Base-by-base conservation (phyloP, 2,113 vertebrate species). In the Ictalurus furcatus region DNA sequence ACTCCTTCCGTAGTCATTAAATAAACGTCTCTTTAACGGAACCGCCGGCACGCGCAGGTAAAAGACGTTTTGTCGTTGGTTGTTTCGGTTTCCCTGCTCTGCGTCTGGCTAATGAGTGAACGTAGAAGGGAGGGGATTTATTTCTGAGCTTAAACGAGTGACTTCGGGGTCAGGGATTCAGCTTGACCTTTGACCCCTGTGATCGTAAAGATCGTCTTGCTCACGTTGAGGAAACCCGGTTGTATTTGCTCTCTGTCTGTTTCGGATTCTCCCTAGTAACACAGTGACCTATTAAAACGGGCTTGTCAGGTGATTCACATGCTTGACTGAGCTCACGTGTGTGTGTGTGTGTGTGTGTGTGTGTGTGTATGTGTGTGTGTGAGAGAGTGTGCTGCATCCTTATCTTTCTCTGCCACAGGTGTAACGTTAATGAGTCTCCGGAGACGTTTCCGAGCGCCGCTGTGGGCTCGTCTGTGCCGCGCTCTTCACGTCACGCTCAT, bases 271-370 rank as follows among this genome's bases (percentile, higher is more conserved):
- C 37, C 83, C 83, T 30, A 67, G 83, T 67, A 69, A 85, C 61
- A 85, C 40, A 48, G 61, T 85, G 63, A 85, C 83, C 83, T 85
- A 67, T 67, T 85, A 52, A 71, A 71, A 71, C 30, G 44, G 40
- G 17, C 54, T 71, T 11, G 44, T 85, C 65, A 71, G 44, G 63
- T 52, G 44, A 52, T 54, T 56, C 63, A 9, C 63, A 13, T 71
- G 44, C 65, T 30, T 52, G 37, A 44, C 63, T 85, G 90, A 54
- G 81, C 44, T 54, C 8, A 90, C 85, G 91, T 69, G 80, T 90
- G 1, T 85, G 80, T 69, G 78, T 69, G 80, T 58, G 79, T 34
- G 56, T 83, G n/a, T 44, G 40, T 69, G 76, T 76, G 65, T 21
- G 23, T 74, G 52, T 88, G 63, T 83, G 52, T 71, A 28, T 58